phyloP scores from a whole-genome alignment of 2,888 invertebrate species.

The Drosophila antonietae region DNA sequence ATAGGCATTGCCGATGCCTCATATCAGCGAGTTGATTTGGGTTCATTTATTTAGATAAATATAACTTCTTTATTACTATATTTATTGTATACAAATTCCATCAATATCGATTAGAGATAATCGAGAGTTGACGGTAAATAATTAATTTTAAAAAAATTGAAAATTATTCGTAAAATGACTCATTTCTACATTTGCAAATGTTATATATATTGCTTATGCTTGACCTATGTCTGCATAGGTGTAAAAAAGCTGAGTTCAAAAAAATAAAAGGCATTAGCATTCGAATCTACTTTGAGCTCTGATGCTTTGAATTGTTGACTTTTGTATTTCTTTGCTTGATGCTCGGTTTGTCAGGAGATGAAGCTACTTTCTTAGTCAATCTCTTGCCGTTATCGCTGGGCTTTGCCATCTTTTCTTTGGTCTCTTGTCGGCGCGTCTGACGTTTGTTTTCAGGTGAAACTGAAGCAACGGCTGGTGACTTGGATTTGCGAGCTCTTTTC shows the following conservation, averaged over 20 bases:
- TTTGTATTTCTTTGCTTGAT: conserved; percentile 27
- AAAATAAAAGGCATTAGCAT: no score
- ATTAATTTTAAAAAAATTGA: background rate
- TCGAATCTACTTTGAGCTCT: conserved; percentile 21
- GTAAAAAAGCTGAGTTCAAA: no score
- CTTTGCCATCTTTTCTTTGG: conserved; percentile 24
- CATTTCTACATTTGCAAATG: background rate
- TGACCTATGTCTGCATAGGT: background rate
- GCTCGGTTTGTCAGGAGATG: background rate
- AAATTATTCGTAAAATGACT: background rate
- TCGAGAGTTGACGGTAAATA: no score
- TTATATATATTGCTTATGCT: background rate
- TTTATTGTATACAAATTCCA: background rate
- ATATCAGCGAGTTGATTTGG: no score
- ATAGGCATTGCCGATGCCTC: background rate
- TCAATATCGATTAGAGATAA: background rate
- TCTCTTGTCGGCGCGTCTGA: conserved; percentile 83
- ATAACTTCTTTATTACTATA: conserved; percentile 2
- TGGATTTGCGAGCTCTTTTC: conserved; percentile 2
- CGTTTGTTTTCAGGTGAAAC: conserved; percentile 40
- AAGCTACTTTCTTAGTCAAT: background rate
- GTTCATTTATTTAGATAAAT: conserved; percentile 31
- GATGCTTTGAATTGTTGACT: conserved; percentile 1
- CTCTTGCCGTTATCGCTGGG: conserved; percentile 10
- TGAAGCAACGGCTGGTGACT: background rate